Conservation (phyloP, 1,140 invertebrate species). For the Solenopsis invicta region DNA sequence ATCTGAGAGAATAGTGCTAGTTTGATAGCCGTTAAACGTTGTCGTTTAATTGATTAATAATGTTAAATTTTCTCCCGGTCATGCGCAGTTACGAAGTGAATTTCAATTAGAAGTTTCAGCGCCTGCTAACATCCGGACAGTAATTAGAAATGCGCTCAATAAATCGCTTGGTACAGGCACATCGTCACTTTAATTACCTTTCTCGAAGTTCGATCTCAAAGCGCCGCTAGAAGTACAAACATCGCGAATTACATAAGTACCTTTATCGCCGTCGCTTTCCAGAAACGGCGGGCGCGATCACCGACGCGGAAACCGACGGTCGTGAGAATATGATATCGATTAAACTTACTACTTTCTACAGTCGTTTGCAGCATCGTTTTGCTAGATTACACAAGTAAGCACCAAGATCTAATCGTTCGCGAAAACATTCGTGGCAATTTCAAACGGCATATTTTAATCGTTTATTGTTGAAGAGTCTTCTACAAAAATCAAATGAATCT, state of each 20-base stretch:
- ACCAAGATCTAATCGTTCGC: slow-evolving; percentile 16
- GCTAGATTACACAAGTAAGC: slow-evolving; percentile 22
- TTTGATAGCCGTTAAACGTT: slow-evolving; percentile 10
- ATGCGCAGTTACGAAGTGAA: slow-evolving; percentile 41
- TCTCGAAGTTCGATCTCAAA: slow-evolving; percentile 64
- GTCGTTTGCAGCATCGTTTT: slow-evolving; percentile 18
- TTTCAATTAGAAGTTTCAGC: slow-evolving; percentile 54
- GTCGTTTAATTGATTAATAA: slow-evolving; percentile 59
- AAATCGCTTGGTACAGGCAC: slow-evolving; percentile 57
- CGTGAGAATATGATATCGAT: slow-evolving; percentile 57
- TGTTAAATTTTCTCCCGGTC: slow-evolving; percentile 44
- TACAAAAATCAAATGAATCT: no score
- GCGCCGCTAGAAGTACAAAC: slow-evolving; percentile 56
- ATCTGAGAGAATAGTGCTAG: not conserved
- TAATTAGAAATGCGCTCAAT: slow-evolving; percentile 73
- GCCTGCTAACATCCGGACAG: slow-evolving; percentile 59
- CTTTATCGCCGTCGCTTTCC: slow-evolving; percentile 41
- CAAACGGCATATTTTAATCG: not conserved
- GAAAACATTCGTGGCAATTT: not conserved
- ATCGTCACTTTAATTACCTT: slow-evolving; percentile 71
- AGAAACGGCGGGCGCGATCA: slow-evolving; percentile 29
- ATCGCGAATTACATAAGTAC: slow-evolving; percentile 64
- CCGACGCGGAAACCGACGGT: slow-evolving; percentile 9
- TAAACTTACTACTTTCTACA: slow-evolving; percentile 34
- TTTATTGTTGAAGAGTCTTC: not conserved